These are phyloP conservation scores for Dermolepida albohirtum DNA, from an alignment of 2,888 invertebrate genomes.

Conservation along the genomic window DNA sequence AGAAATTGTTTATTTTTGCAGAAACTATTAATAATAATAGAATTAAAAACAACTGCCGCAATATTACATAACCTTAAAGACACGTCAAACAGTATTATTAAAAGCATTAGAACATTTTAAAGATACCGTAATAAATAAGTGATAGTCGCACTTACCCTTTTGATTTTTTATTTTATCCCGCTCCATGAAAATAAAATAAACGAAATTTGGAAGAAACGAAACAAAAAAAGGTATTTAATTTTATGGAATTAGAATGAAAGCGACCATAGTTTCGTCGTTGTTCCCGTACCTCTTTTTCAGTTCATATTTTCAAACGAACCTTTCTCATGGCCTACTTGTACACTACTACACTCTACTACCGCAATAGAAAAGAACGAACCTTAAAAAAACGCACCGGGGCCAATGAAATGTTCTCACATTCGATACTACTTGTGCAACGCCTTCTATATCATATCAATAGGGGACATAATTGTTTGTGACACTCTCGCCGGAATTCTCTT, in stretches of 20 bases:
- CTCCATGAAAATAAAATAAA: constrained; percentile 54
- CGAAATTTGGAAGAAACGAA: constrained; percentile 21
- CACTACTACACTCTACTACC: constrained; percentile 53
- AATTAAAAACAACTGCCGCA: too few relatives aligned
- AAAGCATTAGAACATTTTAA: too few relatives aligned
- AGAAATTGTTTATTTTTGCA: too few relatives aligned
- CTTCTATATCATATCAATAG: constrained; percentile 54
- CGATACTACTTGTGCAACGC: constrained; percentile 46
- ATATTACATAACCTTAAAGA: constrained; percentile 9
- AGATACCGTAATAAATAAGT: too few relatives aligned
- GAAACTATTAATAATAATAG: too few relatives aligned
- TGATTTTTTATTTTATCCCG: constrained; percentile 55
- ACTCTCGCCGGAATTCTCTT: constrained; percentile 37
- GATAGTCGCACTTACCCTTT: constrained; percentile 53
- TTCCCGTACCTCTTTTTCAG: constrained; percentile 30
- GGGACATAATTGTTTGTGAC: constrained; percentile 52
- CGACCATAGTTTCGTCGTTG: constrained; percentile 25
- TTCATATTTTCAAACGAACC: constrained; percentile 53
- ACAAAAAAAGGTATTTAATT: constrained; percentile 3
- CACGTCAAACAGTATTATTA: not conserved
- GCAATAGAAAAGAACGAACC: constrained; percentile 58
- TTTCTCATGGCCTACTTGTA: constrained; percentile 57
- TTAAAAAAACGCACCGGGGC: constrained; percentile 58
- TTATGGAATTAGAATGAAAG: constrained; percentile 25
- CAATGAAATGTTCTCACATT: constrained; percentile 56